Evolutionary conservation across 2,113 vertebrate species (phyloP).

Genomic region (Quiscalus mexicanus): DNA sequence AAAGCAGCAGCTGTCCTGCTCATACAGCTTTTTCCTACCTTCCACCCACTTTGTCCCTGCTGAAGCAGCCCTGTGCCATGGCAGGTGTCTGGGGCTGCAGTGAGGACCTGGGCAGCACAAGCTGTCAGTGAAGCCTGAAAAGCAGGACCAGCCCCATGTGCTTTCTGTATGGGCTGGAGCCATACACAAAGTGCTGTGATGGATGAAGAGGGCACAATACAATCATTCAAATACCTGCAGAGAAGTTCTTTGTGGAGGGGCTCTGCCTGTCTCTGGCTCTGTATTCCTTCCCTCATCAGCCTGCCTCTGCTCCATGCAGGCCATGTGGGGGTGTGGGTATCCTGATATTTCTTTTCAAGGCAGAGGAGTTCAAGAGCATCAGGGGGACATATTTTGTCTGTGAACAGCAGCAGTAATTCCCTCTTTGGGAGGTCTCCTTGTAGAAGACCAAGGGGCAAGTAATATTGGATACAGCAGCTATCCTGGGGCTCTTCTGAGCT

Average conservation of each 20-base stretch:
- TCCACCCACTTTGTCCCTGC: background rate
- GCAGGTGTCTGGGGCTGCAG: background rate
- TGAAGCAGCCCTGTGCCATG: background rate
- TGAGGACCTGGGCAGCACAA: background rate
- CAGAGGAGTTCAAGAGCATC: background rate
- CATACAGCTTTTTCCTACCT: background rate
- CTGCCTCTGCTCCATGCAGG: rapidly evolving
- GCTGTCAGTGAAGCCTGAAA: background rate
- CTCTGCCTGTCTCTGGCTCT: background rate
- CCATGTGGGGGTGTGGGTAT: too few species aligned
- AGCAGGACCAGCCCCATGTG: background rate
- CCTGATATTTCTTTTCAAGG: background rate
- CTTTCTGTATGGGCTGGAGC: background rate
- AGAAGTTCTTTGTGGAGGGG: background rate
- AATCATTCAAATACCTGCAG: background rate
- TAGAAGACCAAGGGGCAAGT: background rate
- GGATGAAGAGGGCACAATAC: background rate
- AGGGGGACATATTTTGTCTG: background rate
- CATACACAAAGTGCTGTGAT: background rate
- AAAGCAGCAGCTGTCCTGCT: background rate
- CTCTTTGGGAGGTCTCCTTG: background rate
- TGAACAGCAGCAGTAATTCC: background rate
- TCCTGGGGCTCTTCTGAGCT: background rate
- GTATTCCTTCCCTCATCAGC: background rate
- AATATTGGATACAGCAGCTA: background rate